phyloP scores from a whole-genome alignment of 2,113 vertebrate genomes.

The Phocoena phocoena region DNA sequence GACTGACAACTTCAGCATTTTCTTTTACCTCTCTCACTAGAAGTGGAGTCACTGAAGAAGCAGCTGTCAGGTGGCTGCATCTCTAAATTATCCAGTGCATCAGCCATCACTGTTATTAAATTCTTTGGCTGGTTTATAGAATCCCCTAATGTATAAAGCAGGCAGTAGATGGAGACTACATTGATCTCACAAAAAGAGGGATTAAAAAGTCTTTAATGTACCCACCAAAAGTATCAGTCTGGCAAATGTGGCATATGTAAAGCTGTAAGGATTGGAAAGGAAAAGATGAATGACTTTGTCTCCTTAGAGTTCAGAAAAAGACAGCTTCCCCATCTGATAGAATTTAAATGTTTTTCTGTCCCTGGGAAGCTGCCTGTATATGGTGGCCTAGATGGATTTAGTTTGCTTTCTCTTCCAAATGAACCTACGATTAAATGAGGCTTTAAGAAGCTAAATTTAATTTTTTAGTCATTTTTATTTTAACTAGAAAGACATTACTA shows the following conservation, averaged over 20 bases:
- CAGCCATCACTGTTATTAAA: constrained; percentile 45
- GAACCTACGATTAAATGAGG: background rate
- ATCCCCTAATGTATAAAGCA: constrained; percentile 15
- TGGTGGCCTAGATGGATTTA: background rate
- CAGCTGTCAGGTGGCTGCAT: constrained; percentile 62
- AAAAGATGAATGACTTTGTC: background rate
- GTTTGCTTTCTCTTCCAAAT: background rate
- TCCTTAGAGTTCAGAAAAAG: background rate
- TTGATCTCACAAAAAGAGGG: background rate
- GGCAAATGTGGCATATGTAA: constrained; percentile 3
- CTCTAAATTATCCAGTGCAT: constrained; percentile 61
- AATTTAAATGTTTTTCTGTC: background rate
- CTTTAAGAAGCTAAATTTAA: background rate
- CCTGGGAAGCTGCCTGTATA: background rate
- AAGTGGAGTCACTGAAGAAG: constrained; percentile 67
- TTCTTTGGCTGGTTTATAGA: background rate
- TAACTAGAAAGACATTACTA: background rate
- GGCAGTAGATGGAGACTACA: background rate
- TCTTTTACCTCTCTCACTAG: constrained; percentile 73
- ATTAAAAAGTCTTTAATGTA: constrained; percentile 21
- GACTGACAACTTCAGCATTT: constrained; percentile 74
- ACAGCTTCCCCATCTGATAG: background rate
- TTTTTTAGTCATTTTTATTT: background rate
- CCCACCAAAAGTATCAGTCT: constrained; percentile 31
- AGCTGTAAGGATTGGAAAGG: background rate